Conservation (phyloP, 2,888 invertebrate genomes). For the Taenaris catops region DNA sequence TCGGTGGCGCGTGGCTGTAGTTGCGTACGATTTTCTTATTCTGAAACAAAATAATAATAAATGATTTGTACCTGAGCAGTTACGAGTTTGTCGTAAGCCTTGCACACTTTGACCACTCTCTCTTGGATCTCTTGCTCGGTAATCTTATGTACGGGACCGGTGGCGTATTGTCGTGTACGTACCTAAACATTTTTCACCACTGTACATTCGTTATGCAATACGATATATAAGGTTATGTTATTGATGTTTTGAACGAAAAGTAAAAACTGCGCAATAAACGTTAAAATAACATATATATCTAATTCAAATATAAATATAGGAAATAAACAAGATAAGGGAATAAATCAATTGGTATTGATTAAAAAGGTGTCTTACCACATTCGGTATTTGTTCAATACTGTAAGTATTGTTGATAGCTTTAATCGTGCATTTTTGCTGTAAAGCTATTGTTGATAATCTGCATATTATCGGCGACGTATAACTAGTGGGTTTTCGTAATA, state of each 20-base stretch:
- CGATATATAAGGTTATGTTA: constrained; percentile 59
- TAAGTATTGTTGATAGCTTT: constrained; percentile 42
- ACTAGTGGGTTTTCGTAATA: constrained; percentile 61
- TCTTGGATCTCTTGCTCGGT: constrained; percentile 84
- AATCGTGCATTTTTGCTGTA: constrained; percentile 58
- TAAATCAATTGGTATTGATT: constrained; percentile 12
- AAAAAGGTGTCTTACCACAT: constrained; percentile 48
- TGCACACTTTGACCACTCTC: constrained; percentile 92
- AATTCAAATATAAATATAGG: background rate
- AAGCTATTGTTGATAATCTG: constrained; percentile 58
- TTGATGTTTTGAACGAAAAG: constrained; percentile 10
- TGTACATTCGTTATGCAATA: constrained; percentile 76
- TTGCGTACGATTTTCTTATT: constrained; percentile 83
- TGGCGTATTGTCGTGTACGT: constrained; percentile 48
- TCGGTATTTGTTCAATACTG: constrained; percentile 42
- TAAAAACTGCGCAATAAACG: background rate
- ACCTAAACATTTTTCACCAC: constrained; percentile 66
- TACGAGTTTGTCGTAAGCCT: constrained; percentile 93
- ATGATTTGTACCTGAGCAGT: constrained; percentile 87
- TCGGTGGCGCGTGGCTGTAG: constrained; percentile 88
- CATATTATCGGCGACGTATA: constrained; percentile 61
- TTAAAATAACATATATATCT: background rate
- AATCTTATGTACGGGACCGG: constrained; percentile 66
- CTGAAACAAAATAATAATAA: constrained; percentile 78
- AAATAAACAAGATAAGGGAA: constrained; percentile 1